phyloP scores from a whole-genome alignment of 2,797 vertebrate species.

The Catamblyrhynchus diadema region DNA sequence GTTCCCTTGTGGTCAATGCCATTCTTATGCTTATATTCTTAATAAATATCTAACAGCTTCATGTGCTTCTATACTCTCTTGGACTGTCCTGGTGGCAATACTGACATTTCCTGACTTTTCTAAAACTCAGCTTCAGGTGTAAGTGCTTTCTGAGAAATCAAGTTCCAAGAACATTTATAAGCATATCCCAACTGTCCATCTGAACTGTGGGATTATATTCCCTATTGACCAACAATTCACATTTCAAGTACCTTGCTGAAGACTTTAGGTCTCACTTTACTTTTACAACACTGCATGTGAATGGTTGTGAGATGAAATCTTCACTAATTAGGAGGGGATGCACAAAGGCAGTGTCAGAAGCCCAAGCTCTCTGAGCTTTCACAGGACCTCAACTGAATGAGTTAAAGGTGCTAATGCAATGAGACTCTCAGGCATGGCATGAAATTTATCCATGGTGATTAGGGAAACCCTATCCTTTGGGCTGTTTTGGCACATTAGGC shows the following conservation, averaged over 20 bases:
- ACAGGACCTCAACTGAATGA: neutral
- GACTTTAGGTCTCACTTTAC: neutral
- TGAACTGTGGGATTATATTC: neutral
- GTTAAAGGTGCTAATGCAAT: neutral
- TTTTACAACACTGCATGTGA: neutral
- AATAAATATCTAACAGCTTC: neutral
- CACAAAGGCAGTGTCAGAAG: neutral
- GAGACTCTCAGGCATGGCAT: neutral
- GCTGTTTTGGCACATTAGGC: neutral
- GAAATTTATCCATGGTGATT: neutral
- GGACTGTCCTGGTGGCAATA: neutral
- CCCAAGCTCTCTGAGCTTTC: neutral
- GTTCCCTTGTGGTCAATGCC: neutral
- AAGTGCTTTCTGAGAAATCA: neutral
- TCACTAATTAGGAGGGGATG: neutral
- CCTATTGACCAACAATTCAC: neutral
- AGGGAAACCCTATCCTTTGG: slow-evolving; percentile 13
- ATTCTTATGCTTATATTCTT: neutral
- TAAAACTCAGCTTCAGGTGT: neutral
- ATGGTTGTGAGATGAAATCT: neutral
- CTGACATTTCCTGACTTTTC: neutral
- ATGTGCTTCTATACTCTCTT: neutral
- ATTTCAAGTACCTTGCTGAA: neutral
- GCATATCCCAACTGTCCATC: neutral
- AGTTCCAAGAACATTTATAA: neutral